Conservation (phyloP, 2,113 vertebrate genomes). For the Calyptommatus sinebrachiatus region DNA sequence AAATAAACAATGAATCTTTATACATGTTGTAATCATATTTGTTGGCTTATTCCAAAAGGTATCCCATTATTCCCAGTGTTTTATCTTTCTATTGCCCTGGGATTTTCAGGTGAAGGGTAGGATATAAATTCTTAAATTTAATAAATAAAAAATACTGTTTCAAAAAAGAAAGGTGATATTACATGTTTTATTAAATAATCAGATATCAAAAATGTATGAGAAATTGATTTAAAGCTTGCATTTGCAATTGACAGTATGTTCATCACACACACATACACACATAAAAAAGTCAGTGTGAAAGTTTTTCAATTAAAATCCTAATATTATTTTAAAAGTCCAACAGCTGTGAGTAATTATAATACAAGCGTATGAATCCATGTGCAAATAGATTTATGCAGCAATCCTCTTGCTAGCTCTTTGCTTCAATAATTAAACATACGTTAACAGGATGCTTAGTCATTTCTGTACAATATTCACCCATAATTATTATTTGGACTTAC, state of each 20-base stretch:
- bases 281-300: constrained; percentile 42
- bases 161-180: not conserved
- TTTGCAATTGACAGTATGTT: not conserved
- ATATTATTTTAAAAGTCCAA: constrained; percentile 57
- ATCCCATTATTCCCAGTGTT: too few relatives aligned
- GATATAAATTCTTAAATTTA: too few relatives aligned
- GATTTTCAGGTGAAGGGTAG: too few relatives aligned
- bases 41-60: too few relatives aligned
- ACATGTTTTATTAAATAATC: constrained; percentile 32
- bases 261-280: not conserved
- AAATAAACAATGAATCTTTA: too few relatives aligned
- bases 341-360: constrained; percentile 66
- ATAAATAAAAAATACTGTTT: too few relatives aligned
- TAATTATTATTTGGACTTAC: constrained; percentile 62
- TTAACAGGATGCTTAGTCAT: constrained; percentile 60
- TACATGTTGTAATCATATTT: too few relatives aligned
- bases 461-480: constrained; percentile 56
- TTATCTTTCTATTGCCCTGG: too few relatives aligned
- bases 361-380: constrained; percentile 51
- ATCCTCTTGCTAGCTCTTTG: constrained; percentile 49
- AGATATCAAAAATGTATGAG: constrained; percentile 21
- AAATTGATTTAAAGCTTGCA: constrained; percentile 28
- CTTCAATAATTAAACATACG: constrained; percentile 51
- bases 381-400: constrained; percentile 62
- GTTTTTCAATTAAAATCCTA: constrained; percentile 58